A percentile compares a stretch with the other conserved stretches of the same genome.
phyloP scores from a whole-genome alignment of 64 coral and sea anemone species.

The Pocillopora damicornis region DNA sequence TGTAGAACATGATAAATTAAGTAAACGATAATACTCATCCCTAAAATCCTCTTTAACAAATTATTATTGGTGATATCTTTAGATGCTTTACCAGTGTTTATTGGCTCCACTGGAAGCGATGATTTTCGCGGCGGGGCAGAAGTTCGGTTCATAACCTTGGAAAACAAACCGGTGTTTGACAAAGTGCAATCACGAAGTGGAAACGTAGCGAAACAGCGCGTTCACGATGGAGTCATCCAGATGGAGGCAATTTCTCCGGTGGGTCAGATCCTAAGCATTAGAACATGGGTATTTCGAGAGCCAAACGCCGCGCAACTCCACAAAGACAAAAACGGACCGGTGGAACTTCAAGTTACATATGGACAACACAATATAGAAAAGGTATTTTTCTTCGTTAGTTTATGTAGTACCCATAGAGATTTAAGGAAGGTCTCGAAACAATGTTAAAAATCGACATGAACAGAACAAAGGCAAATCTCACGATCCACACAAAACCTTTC shows the following conservation, averaged over 20 bases:
- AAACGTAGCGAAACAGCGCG: slow-evolving; percentile 45
- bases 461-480: too few species aligned
- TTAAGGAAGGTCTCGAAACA: neutral
- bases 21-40: too few species aligned
- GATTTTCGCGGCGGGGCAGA: neutral
- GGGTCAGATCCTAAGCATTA: slow-evolving; percentile 46
- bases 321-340: slow-evolving; percentile 38
- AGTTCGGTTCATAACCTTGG: slow-evolving; percentile 26
- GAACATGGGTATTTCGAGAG: slow-evolving; percentile 45
- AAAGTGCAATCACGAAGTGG: slow-evolving; percentile 55
- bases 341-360: slow-evolving; percentile 41
- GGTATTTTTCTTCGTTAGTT: neutral
- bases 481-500: neutral
- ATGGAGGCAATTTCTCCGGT: slow-evolving; percentile 33
- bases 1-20: too few species aligned
- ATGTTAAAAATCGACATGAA: too few species aligned
- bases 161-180: slow-evolving; percentile 17
- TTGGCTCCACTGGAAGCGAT: neutral
- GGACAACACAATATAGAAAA: slow-evolving; percentile 28
- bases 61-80: neutral
- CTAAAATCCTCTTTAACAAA: neutral
- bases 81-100: slow-evolving; percentile 15
- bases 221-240: slow-evolving; percentile 12
- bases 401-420: neutral
- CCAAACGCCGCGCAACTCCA: slow-evolving; percentile 40